Base-by-base conservation (phyloP, 2,888 invertebrate species). In the Salticus scenicus region DNA sequence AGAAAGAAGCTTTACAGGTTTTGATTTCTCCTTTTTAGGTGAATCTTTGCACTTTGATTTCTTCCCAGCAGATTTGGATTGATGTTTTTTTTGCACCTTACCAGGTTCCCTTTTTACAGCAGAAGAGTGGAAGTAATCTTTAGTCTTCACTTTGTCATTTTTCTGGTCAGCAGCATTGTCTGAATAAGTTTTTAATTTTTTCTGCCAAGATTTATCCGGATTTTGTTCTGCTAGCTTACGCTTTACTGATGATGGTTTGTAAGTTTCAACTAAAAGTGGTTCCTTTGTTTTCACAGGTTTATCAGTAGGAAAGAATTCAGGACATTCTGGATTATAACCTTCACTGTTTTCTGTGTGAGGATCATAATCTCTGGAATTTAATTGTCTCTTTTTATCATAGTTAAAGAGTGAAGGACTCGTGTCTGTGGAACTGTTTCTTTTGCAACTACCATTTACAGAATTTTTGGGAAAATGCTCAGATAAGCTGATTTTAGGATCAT, bases 401-500 rank as follows among this genome's bases (percentile, higher is more conserved):
- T 14, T 66, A 30, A 30, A 66, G 30, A 31, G 30, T 14, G 31
- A 30, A 66, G 30, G 30, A 30, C 66, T 66, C 28, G 66, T 20
- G 4, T 66, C 31, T 4, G 4, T 20, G 8, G 30, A 30, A 66
- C 7, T 66, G 24, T 57, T 57, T 24, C 4, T 24, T 17, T 57
- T 17, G 24, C 14, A 1, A 70, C 41, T 12, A 41, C 27, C 41
- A 24, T 41, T 70, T 24, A 12, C 41, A 41, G 20, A 14, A 24
- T 70, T 70, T 24, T 20, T 41, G 1, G 41, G 41, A 70, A 20
- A 41, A 24, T 75, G 73, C 33, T 51, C 10, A 51, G 12, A 80
- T 24, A 10, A n/a, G 30, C 2, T 24, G 7, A 37, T 37, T 37
- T 7, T 37, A 7, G 37, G 4, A 37, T 10, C 4, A 37, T 37